Percentiles rank a stretch among this genome's conserved stretches.
phyloP scores from a whole-genome alignment of 1,140 invertebrate species.

The Lepidurus apus region DNA sequence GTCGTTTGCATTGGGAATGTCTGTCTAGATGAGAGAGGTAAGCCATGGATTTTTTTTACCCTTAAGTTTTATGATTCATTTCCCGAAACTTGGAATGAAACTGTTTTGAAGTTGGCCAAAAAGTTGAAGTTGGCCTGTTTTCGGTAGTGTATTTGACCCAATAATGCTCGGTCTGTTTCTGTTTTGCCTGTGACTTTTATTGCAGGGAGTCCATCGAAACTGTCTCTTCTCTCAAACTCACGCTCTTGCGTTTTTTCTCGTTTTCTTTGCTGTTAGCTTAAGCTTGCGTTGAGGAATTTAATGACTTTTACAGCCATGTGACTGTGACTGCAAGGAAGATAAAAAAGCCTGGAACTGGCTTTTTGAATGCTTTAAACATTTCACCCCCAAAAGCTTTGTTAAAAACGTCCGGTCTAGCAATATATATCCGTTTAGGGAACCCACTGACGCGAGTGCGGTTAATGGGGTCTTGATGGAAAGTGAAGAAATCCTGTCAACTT shows the following conservation, averaged over 20 bases:
- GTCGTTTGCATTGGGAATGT: constrained; percentile 18
- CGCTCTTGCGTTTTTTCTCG: neutral
- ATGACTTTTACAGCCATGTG: neutral
- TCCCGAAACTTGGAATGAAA: neutral
- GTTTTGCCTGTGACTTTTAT: constrained; percentile 5
- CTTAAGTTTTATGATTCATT: neutral
- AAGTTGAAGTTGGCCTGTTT: neutral
- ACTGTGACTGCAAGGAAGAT: neutral
- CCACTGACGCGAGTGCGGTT: neutral
- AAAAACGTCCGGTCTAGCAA: constrained; percentile 19
- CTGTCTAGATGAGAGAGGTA: neutral
- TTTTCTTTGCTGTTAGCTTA: neutral
- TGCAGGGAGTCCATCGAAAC: neutral
- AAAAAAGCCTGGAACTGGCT: neutral
- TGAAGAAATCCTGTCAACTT: constrained; percentile 4
- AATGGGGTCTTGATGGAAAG: constrained; percentile 14
- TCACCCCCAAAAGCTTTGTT: constrained; percentile 1
- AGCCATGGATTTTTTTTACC: neutral
- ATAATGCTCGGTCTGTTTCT: neutral
- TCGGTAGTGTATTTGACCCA: neutral
- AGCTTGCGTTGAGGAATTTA: neutral
- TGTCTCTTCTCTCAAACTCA: neutral
- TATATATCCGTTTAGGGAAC: constrained; percentile 19
- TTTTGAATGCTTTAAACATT: constrained; percentile 16
- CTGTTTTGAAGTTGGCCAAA: too few relatives aligned